Conservation (phyloP, 2,797 vertebrate genomes). For the Dipus sagitta region DNA sequence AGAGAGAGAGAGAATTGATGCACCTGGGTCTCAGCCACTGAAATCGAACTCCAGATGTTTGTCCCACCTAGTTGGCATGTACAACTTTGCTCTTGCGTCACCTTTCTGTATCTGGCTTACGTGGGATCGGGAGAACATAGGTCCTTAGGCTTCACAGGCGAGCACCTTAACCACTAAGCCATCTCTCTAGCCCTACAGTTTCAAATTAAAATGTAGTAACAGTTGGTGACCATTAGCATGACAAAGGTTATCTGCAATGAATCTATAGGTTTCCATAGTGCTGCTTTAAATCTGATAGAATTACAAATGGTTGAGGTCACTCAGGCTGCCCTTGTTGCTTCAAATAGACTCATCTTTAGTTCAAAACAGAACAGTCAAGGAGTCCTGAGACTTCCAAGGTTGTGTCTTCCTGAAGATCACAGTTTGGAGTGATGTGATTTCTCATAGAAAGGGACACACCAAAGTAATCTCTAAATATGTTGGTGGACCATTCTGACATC, state of each 20-base stretch:
- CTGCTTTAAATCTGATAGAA: conserved; percentile 62
- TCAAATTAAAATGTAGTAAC: conserved; percentile 67
- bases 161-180: too few species aligned
- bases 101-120: too few species aligned
- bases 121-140: too few species aligned
- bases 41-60: too few species aligned
- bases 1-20: too few species aligned
- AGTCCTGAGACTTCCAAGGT: conserved; percentile 69
- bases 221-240: conserved; percentile 74
- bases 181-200: too few species aligned
- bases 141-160: too few species aligned
- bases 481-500: background rate
- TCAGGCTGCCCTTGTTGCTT: conserved; percentile 68
- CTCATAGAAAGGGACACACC: conserved; percentile 35
- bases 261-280: conserved; percentile 65
- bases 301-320: conserved; percentile 69
- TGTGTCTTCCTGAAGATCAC: conserved; percentile 66
- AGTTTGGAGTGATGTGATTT: conserved; percentile 57
- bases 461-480: background rate
- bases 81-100: too few species aligned
- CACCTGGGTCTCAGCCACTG: too few species aligned
- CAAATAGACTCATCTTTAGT: conserved; percentile 61
- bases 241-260: conserved; percentile 77
- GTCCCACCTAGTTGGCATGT: too few species aligned
- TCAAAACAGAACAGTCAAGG: background rate